phyloP scores from a whole-genome alignment of 2,113 vertebrate genomes.

The Albula glossodonta region DNA sequence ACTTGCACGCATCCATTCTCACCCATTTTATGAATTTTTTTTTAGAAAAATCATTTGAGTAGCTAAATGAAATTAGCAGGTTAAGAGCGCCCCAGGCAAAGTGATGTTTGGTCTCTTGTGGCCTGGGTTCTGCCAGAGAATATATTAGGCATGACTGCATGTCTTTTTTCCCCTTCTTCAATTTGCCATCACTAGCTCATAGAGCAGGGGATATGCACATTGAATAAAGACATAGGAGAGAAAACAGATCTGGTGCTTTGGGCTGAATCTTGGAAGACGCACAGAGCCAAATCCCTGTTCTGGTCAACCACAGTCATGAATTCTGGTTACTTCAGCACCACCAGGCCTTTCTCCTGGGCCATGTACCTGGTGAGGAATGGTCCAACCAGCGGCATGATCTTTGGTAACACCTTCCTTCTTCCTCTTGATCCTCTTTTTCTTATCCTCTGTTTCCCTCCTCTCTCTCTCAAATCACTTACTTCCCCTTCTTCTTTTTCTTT shows the following conservation, averaged over 20 bases:
- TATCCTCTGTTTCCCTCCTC: background rate
- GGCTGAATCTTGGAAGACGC: background rate
- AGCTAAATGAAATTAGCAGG: conserved; percentile 77
- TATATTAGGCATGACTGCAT: conserved; percentile 70
- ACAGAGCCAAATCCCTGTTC: background rate
- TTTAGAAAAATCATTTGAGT: conserved; percentile 71
- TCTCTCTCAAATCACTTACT: background rate
- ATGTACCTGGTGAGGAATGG: conserved; percentile 76
- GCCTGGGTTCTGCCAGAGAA: conserved; percentile 69
- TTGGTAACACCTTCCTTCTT: conserved; percentile 50
- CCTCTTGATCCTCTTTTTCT: background rate
- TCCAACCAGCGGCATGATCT: conserved; percentile 55
- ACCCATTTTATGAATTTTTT: too few relatives aligned
- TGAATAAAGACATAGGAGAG: conserved; percentile 18
- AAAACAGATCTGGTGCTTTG: background rate
- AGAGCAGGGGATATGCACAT: conserved; percentile 39
- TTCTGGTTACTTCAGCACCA: conserved; percentile 53
- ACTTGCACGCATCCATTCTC: conserved; percentile 25
- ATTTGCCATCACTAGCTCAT: conserved; percentile 57
- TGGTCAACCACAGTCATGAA: conserved; percentile 60
- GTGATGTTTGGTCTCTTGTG: conserved; percentile 74
- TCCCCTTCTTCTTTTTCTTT: background rate
- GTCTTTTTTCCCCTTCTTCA: conserved; percentile 45
- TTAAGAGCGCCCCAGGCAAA: conserved; percentile 77
- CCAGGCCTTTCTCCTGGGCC: conserved; percentile 70